Percentiles rank a stretch among this genome's conserved stretches.
phyloP scores from a whole-genome alignment of 2,797 vertebrate genomes.

The Sebastiscus albofasciatus region DNA sequence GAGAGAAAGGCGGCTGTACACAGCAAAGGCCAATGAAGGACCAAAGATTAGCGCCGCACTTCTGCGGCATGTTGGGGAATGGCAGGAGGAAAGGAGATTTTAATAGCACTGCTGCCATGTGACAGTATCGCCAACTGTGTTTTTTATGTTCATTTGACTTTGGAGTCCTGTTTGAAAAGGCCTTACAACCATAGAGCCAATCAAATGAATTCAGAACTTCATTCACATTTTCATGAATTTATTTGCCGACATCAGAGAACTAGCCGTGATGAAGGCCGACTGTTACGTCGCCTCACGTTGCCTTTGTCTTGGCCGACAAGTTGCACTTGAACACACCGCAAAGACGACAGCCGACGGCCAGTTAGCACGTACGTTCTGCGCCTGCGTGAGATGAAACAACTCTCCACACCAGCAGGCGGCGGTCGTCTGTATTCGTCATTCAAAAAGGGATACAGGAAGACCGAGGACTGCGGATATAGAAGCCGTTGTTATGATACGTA shows the following conservation, averaged over 20 bases:
- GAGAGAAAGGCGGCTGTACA: constrained; percentile 86
- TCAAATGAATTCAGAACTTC: neutral
- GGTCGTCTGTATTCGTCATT: too few species aligned
- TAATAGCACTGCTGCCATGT: constrained; percentile 38
- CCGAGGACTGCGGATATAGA: too few species aligned
- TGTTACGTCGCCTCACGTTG: too few species aligned
- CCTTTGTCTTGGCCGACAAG: too few species aligned
- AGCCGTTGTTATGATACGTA: too few species aligned
- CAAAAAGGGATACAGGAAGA: too few species aligned
- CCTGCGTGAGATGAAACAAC: too few species aligned
- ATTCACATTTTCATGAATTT: constrained; percentile 8
- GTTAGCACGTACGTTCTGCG: too few species aligned
- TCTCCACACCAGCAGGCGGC: too few species aligned
- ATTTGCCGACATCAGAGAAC: neutral
- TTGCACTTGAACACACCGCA: too few species aligned
- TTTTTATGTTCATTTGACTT: constrained; percentile 36
- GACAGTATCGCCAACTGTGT: neutral
- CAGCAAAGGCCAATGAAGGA: constrained; percentile 86
- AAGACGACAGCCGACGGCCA: too few species aligned
- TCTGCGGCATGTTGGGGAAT: constrained; percentile 63
- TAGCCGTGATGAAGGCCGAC: too few species aligned
- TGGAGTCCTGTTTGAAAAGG: constrained; percentile 2
- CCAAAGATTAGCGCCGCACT: constrained; percentile 76
- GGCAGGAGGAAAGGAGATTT: constrained; percentile 40
- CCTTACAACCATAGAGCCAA: neutral